Base-by-base conservation (phyloP, 2,113 vertebrate species). In the Thamnophis sirtalis region DNA sequence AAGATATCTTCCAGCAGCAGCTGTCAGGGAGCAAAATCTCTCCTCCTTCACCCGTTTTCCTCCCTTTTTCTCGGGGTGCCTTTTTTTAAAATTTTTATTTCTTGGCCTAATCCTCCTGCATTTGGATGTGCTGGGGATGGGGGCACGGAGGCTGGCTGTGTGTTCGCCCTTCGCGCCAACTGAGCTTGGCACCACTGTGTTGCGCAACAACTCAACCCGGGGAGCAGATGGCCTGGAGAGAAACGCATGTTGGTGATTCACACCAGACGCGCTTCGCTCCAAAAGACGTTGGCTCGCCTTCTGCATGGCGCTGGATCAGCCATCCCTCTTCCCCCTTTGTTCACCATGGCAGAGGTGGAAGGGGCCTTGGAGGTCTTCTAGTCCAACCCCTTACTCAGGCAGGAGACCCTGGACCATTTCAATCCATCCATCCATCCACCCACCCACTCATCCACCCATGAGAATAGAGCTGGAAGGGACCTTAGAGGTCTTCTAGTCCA, bases 181-280 rank as follows among this genome's bases (percentile, higher is more conserved):
- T 80, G 84, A 85, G 43, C 84, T 24, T 49, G 38, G 51, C 51
- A 0, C 51, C 0, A 54, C 15, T 5, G n/a, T 54, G n/a, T 13
- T 15, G 43, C 84, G 28, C 24, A 50, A 49, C 84, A 85, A 50
- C 24, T 28, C 11, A 9, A 3, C 5, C 15, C n/a, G 22, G 24
- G 49, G 48, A 87, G 49, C 48, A 51, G 85, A 53, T 87, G 85
- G 26, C 33, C 22, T 11, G 9, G 22, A 19, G 33, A 24, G 9
- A 7, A 26, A 38, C 43, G 19, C n/a, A 9, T 21, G 8, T 56
- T 54, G 86, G 87, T 84, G 21, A 56, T 33, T 54, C 48, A 91
- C 15, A 26, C 8, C 22, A 15, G 11, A 3, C 0, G n/a, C 38
- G 3, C 0, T 17, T 90, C 10, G 0, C 0, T 43, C 17, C 19